These are phyloP conservation scores for Datnioides undecimradiatus DNA, from an alignment of 2,113 vertebrate species.

Conservation along the genomic window DNA sequence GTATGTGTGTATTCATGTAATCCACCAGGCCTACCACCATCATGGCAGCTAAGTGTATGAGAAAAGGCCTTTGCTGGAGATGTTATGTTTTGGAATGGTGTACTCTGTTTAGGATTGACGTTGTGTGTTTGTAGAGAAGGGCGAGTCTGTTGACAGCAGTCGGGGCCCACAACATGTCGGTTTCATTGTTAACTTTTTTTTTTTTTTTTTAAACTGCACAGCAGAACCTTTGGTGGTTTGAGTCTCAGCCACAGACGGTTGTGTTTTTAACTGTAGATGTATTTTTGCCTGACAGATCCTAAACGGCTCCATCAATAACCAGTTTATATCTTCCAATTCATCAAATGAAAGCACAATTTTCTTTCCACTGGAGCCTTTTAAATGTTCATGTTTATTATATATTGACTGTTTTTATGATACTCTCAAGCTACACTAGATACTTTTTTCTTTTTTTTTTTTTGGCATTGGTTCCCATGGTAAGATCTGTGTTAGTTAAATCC, in stretches of 20 bases:
- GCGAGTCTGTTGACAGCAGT: slow-evolving; percentile 27
- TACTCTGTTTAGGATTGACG: slow-evolving; percentile 35
- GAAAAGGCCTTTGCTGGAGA: slow-evolving; percentile 69
- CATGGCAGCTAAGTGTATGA: slow-evolving; percentile 78
- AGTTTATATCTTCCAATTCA: slow-evolving; percentile 23
- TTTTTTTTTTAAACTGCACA: slow-evolving; percentile 3
- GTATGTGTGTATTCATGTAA: slow-evolving; percentile 59
- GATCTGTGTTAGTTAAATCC: background rate
- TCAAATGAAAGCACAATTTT: slow-evolving; percentile 54
- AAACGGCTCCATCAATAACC: background rate
- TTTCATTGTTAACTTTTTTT: slow-evolving; percentile 10
- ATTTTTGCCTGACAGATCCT: slow-evolving; percentile 24
- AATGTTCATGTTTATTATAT: slow-evolving; percentile 3
- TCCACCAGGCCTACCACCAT: slow-evolving; percentile 58
- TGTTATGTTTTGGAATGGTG: slow-evolving; percentile 48
- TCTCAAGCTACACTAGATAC: background rate
- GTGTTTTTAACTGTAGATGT: slow-evolving; percentile 7
- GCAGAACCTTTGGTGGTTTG: background rate
- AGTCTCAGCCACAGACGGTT: background rate
- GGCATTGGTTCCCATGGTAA: background rate
- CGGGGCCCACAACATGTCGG: slow-evolving; percentile 9
- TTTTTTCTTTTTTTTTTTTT: background rate
- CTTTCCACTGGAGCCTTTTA: background rate
- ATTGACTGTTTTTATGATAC: background rate
- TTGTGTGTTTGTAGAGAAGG: slow-evolving; percentile 49